Base-by-base conservation (phyloP, 2,797 vertebrate species). In the Limosa lapponica region DNA sequence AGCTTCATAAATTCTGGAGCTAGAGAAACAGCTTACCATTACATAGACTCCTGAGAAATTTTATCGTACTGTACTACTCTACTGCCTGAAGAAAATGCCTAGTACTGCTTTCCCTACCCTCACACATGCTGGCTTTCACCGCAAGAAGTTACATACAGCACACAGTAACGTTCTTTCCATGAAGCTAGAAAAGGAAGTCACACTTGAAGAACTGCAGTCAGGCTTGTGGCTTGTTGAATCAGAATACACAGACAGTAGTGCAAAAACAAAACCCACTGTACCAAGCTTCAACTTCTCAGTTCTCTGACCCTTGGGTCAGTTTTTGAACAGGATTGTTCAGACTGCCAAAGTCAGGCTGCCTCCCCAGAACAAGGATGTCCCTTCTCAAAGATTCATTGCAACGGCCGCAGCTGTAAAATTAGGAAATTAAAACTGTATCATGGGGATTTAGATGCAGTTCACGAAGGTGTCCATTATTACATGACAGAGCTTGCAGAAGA, bases 41-140 rank as follows among this genome's bases (percentile, higher is more conserved):
- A 52, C 5, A 71, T 10, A 41, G 67, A 69, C 19, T 62, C 54
- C 34, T 1, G 2, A 62, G 5, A 49, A 24, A 12, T 7, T 52
- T 82, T 32, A 66, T 3, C 43, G 14, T 24, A 54, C 34, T 30
- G 22, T 36, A 67, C n/a, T 67, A 49, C 25, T 24, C 44, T 54
- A 64, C 78, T n/a, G 59, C 23, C 37, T 34, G 18, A 64, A 62
- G 10, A 57, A 58, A 46, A 62, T 7, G 9, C 13, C 25, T 24
- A 12, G 27, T 16, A 30, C 11, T 18, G 61, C 20, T 37, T 41
- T 70, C 16, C 25, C 34, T 55, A 39, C 18, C 39, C n/a, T 85
- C 71, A 49, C 1, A 1, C 11, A 57, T 0, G 0, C 39, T 52
- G 36, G n/a, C 12, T 77, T 71, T 66, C 25, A 59, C 46, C 23